Conservation (phyloP, 2,113 vertebrate genomes). For the Hepsetus odoe region DNA sequence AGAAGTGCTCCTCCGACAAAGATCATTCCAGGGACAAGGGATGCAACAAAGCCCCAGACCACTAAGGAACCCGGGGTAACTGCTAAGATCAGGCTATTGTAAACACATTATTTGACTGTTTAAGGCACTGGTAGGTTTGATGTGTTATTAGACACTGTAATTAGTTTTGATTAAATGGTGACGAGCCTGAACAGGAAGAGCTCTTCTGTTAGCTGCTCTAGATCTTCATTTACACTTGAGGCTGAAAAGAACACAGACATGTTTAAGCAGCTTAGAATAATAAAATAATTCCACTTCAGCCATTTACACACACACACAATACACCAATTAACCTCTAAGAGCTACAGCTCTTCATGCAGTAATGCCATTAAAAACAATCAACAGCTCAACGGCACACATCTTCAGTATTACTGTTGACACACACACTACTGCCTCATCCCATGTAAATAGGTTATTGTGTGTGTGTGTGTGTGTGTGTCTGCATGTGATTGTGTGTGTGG, state of each 20-base stretch:
- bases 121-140: conserved; percentile 57
- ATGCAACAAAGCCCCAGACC: too few relatives aligned
- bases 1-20: too few relatives aligned
- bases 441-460: conserved; percentile 30
- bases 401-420: conserved; percentile 29
- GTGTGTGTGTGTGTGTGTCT: not conserved
- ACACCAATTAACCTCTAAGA: conserved; percentile 43
- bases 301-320: conserved; percentile 18
- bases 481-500: conserved; percentile 14
- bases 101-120: conserved; percentile 69
- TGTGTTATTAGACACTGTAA: conserved; percentile 63
- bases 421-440: conserved; percentile 24
- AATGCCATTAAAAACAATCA: conserved; percentile 27
- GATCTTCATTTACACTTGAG: conserved; percentile 41
- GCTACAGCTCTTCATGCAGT: conserved; percentile 14
- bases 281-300: conserved; percentile 26
- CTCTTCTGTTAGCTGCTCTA: conserved; percentile 27
- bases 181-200: conserved; percentile 49
- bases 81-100: conserved; percentile 47
- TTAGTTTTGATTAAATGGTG: conserved; percentile 62
- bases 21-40: too few relatives aligned
- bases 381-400: not conserved
- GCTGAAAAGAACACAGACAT: conserved; percentile 31
- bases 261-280: conserved; percentile 44
- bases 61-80: too few relatives aligned